Evolutionary conservation across 2,888 invertebrate genomes (phyloP), one percentile per base, ranked within the genome.

Genomic region (Chironomus riparius): DNA sequence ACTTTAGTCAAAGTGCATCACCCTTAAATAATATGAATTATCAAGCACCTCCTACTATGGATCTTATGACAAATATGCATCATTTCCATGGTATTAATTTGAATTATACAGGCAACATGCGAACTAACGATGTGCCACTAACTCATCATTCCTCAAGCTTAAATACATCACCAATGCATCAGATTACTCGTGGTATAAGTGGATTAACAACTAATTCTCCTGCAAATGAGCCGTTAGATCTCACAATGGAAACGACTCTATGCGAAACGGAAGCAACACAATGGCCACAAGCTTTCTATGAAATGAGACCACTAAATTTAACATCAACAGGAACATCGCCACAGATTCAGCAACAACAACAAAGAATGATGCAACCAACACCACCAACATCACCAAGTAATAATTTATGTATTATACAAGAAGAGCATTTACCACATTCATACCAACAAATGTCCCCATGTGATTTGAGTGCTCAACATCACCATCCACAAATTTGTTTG

Each of bases 401-500:
- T 21, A 76, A 84, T 80, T 79, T 93, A 76, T 92, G 92, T 80
- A 93, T 93, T 88, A 93, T 93, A 70, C 92, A 91, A 82, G 90
- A 90, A 81, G 90, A 90, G 81, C 89, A 90, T 78, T 88, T 89
- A 22, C 75, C 76, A 65, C 73, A 65, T 12, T 47, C 22, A 68
- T 76, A 47, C 15, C 68, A 56, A 13, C 77, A 7, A 76, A 79
- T 15, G 78, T 79, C 21, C 12, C 62, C 24, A 3, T n/a, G 22
- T 68, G 50, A 65, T 22, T n/a, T 72, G 24, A 68, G 22, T 48
- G 65, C 72, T n/a, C 68, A 61, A 50, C 76, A 71, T 24, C 61
- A 56, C 65, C 89, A 92, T 82, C 95, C 97, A 0, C 95, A 95
- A 83, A 97, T 97, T 77, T 95, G 94, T 79, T 87, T 97, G 10